Base-by-base conservation (phyloP, 2,113 vertebrate genomes). In the Siniperca knerii region DNA sequence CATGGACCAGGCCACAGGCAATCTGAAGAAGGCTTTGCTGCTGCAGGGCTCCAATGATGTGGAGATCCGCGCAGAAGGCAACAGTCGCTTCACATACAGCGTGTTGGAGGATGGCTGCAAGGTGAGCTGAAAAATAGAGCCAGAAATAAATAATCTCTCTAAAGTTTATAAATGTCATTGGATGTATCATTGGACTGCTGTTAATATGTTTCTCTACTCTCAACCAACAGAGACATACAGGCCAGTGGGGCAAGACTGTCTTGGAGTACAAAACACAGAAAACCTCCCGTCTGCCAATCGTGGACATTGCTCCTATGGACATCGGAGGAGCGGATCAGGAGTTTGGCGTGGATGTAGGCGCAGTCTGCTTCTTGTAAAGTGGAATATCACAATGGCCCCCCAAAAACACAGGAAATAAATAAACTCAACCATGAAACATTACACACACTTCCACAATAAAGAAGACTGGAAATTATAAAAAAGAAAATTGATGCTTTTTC, bases 311-410 rank as follows among this genome's bases (percentile, higher is more conserved):
- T 90, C 98, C 98, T 89, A 95, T 98, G 97, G 98, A 99, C 96
- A 97, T 99, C 92, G 98, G 98, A 91, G 98, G 97, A 90, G 96
- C 96, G 0, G 97, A 99, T 83, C 98, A 99, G 96, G 98, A 99
- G 96, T 99, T 99, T 55, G 98, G 98, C 75, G 96, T 97, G 80
- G 98, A 99, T 92, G 93, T 99, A 68, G 98, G 98, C 92, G 96
- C 98, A 23, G 98, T 97, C 94, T 99, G 98, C 97, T 99, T 99
- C 97, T 97, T 99, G 96, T 99, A 98, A 97, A 97, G 85, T 89
- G 90, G 92, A 94, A 90, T 78, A 91, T 91, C 88, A 83, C 81
- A 82, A 91, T 87, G 91, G 81, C 93, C 90, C 90, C 90, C 89
- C 90, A 89, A 82, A 95, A 91, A 91, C 78, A 93, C 93, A 95